A percentile compares a stretch with the other conserved stretches of the same genome.
These are phyloP conservation scores for Chymomyza caudatula DNA, from an alignment of 2,888 invertebrate species.

Conservation along the genomic window DNA sequence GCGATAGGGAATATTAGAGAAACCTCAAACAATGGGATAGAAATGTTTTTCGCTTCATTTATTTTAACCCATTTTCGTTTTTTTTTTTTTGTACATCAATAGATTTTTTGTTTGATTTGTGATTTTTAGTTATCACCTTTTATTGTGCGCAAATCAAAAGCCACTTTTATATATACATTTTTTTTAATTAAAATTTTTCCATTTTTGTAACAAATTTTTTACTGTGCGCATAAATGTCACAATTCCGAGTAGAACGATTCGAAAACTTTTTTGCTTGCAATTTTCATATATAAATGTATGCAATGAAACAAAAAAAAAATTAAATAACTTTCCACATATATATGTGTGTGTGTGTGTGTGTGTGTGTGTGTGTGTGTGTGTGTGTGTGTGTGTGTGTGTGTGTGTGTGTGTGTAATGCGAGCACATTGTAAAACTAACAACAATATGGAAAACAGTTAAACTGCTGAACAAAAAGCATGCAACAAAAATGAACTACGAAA, in stretches of 20 bases:
- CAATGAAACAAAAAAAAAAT: conserved; percentile 36
- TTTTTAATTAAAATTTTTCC: background rate
- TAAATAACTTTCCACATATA: conserved; percentile 2
- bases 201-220: background rate
- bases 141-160: background rate
- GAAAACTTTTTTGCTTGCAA: background rate
- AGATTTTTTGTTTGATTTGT: too few species aligned
- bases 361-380: too few species aligned
- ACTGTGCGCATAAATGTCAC: background rate
- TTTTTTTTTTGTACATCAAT: too few species aligned
- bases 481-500: conserved; percentile 35
- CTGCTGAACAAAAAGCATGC: conserved; percentile 12
- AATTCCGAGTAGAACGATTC: background rate
- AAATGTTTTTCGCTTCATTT: too few species aligned
- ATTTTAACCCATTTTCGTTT: too few species aligned
- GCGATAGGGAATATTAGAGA: too few species aligned
- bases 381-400: too few species aligned
- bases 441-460: conserved; percentile 48
- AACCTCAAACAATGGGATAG: too few species aligned
- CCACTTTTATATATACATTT: background rate
- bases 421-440: conserved; percentile 32
- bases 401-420: conserved; percentile 21
- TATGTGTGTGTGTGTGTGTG: too few species aligned
- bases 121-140: background rate
- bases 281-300: conserved; percentile 25